Conservation (phyloP, 2,113 vertebrate genomes). For the Paraplagusia blochii region DNA sequence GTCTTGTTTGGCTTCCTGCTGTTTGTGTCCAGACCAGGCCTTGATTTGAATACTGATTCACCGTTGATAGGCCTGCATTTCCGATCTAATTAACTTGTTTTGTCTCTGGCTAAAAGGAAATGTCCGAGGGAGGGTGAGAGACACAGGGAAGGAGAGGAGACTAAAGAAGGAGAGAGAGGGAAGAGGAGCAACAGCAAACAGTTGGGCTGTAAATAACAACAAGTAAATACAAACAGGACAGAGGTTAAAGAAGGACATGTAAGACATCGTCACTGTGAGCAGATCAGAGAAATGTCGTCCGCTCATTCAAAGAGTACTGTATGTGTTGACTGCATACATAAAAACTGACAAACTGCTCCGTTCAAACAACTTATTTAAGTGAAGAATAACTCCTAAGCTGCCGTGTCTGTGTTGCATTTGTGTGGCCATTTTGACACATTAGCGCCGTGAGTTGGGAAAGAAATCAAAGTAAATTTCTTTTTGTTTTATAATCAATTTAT, state of each 20-base stretch:
- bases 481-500: slow-evolving; percentile 13
- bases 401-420: not conserved
- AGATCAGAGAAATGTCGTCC: slow-evolving; percentile 15
- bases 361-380: not conserved
- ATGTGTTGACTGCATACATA: slow-evolving; percentile 1
- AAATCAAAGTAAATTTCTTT: slow-evolving; percentile 12
- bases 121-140: slow-evolving; percentile 56
- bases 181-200: slow-evolving; percentile 7
- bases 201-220: slow-evolving; percentile 65
- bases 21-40: slow-evolving; percentile 74
- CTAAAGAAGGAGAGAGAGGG: slow-evolving; percentile 8
- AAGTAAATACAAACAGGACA: slow-evolving; percentile 68
- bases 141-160: slow-evolving; percentile 27
- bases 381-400: not conserved
- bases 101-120: slow-evolving; percentile 79
- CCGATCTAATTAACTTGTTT: slow-evolving; percentile 90
- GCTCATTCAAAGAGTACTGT: slow-evolving; percentile 6
- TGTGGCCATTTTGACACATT: slow-evolving; percentile 24
- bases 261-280: slow-evolving; percentile 9
- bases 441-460: not conserved
- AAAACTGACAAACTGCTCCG: slow-evolving; percentile 2
- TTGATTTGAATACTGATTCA: slow-evolving; percentile 76
- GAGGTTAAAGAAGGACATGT: slow-evolving; percentile 50
- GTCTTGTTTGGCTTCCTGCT: slow-evolving; percentile 77
- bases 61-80: slow-evolving; percentile 79